phyloP scores from a whole-genome alignment of 2,888 invertebrate genomes.

The Dryobotodes eremita region DNA sequence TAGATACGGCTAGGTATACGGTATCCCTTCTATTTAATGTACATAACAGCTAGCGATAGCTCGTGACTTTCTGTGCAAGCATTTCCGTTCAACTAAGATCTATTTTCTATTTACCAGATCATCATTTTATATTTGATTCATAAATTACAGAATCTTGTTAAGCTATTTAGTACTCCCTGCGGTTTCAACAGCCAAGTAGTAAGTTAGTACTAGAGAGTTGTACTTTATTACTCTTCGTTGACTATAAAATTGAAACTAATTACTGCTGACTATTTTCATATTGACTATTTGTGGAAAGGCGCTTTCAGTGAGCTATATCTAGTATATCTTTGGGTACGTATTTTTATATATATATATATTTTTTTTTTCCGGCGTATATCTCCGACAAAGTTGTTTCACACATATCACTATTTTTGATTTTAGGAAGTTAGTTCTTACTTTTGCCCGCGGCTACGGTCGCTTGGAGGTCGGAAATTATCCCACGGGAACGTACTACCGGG shows the following conservation, averaged over 20 bases:
- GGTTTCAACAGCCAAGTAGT: conserved; percentile 18
- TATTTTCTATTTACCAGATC: conserved; percentile 39
- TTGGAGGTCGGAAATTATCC: too few relatives aligned
- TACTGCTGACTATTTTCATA: conserved; percentile 5
- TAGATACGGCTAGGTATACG: not conserved
- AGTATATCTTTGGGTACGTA: not conserved
- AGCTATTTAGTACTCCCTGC: conserved; percentile 30
- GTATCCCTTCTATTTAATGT: not conserved
- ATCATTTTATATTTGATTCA: conserved; percentile 46
- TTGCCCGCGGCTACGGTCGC: too few relatives aligned
- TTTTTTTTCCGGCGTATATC: not conserved
- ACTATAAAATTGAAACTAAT: conserved; percentile 20
- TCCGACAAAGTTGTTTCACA: not conserved
- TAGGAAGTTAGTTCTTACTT: not conserved
- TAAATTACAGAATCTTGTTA: conserved; percentile 45
- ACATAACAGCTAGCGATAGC: conserved; percentile 9
- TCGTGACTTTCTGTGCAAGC: conserved; percentile 45
- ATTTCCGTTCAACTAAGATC: conserved; percentile 50
- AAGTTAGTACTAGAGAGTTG: conserved; percentile 45
- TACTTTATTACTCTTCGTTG: conserved; percentile 43
- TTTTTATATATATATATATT: too few relatives aligned
- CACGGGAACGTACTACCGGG: too few relatives aligned
- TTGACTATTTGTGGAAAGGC: conserved; percentile 7
- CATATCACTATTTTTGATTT: not conserved
- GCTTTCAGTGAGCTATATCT: conserved; percentile 7